Evolutionary conservation across 2,797 vertebrate species (phyloP), one percentile per base, ranked within the genome.

Genomic region (Benthosema pterotum): DNA sequence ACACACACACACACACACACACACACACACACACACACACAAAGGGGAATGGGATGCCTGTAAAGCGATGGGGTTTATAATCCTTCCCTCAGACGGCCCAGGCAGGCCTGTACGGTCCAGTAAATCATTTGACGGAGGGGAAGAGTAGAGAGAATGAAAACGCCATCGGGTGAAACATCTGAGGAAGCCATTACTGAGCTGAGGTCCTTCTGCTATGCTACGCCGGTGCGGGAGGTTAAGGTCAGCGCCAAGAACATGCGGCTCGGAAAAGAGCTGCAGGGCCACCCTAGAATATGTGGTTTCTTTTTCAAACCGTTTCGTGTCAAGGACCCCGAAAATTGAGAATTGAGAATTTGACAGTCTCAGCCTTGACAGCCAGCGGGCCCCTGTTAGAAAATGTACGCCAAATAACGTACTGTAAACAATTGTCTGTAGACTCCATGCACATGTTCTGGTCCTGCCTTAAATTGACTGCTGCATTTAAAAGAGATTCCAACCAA

Each of bases 41-140:
- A 4, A 47, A 42, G 0, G 52, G 45, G 57, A 61, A 32, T n/a
- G 17, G 17, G 22, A 51, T 47, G 25, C 17, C 49, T 43, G 14
- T 52, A 32, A 46, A 53, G 45, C 5, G 11, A 25, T 50, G 28
- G 59, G 51, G 18, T 52, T 17, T 8, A 28, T 18, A 43, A 62
- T 72, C 42, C 25, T 47, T 47, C 53, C 16, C 1, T 49, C 28
- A 53, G 28, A 57, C 60, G 18, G 32, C 7, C 32, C 32, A 38
- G 32, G 32, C 32, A 25, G 22, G 22, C 22, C 22, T 52, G 25
- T 12, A n/a, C 32, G 57, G 57, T 38, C 48, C 19, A 43, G 50
- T 57, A 14, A 52, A 63, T 52, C 59, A 42, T 42, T 53, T 58
- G 52, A 14, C 56, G 67, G 53, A 55, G 51, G 52, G 22, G 22